Conservation (phyloP, 2,797 vertebrate genomes). For the Uromys caudimaculatus region DNA sequence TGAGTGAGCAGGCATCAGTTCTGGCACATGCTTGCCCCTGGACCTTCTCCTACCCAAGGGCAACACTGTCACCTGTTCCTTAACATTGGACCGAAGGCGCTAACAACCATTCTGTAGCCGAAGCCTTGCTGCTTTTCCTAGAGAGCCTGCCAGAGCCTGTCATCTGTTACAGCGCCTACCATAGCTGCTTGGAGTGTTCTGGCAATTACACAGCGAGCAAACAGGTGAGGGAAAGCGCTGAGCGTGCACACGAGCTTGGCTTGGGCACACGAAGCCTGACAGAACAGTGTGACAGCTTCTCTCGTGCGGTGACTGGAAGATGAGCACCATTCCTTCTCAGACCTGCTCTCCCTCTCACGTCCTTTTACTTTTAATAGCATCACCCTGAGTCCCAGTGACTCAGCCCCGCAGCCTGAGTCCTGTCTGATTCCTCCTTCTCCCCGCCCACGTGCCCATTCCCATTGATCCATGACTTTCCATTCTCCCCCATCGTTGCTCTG, state of each 20-base stretch:
- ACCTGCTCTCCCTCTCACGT: constrained; percentile 69
- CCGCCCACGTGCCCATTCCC: neutral
- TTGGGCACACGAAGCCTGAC: neutral
- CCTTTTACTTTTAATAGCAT: constrained; percentile 65
- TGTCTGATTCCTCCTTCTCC: constrained; percentile 37
- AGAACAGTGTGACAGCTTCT: neutral
- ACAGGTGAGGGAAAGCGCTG: constrained; percentile 88
- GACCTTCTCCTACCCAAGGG: constrained; percentile 22
- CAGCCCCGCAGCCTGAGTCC: constrained; percentile 62
- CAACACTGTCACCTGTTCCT: constrained; percentile 78
- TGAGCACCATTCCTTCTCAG: constrained; percentile 28
- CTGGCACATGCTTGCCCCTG: neutral
- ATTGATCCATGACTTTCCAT: neutral
- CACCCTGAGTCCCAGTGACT: constrained; percentile 69
- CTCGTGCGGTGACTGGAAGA: neutral
- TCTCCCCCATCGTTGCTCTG: neutral
- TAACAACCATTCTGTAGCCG: constrained; percentile 96
- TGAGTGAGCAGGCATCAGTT: neutral
- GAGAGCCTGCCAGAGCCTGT: constrained; percentile 97
- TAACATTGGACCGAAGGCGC: constrained; percentile 89
- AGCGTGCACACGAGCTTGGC: neutral
- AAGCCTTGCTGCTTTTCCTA: constrained; percentile 96
- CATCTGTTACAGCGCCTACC: constrained; percentile 92
- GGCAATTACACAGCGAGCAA: constrained; percentile 89
- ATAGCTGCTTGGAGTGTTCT: constrained; percentile 87